Percentiles rank a stretch among this genome's conserved stretches.
Conservation (phyloP, 2,797 vertebrate genomes). For the Dermochelys coriacea region DNA sequence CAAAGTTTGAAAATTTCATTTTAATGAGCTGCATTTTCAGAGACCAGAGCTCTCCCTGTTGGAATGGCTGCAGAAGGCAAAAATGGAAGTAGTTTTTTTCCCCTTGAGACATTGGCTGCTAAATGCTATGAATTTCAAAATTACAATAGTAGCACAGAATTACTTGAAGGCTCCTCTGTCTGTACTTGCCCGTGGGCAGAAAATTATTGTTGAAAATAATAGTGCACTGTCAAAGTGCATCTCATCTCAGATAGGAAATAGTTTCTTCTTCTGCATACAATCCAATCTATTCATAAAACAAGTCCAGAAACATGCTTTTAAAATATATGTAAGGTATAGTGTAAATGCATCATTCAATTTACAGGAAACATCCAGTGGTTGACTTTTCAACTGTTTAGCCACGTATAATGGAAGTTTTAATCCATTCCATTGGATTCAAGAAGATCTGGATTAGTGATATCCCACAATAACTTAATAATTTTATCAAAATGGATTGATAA, state of each 20-base stretch:
- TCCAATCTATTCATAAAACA: not conserved
- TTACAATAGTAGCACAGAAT: constrained; percentile 37
- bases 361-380: not conserved
- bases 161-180: constrained; percentile 6
- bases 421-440: not conserved
- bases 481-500: not conserved
- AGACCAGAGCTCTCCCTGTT: constrained; percentile 43
- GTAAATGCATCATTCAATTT: not conserved
- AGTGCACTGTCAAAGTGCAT: not conserved
- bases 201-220: constrained; percentile 30
- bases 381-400: not conserved
- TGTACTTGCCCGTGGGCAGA: constrained; percentile 49
- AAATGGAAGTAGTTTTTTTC: constrained; percentile 62
- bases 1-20: constrained; percentile 64
- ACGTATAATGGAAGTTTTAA: not conserved
- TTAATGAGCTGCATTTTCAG: constrained; percentile 61
- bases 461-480: not conserved
- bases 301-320: not conserved
- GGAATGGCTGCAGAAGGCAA: constrained; percentile 62
- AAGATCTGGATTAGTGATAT: not conserved
- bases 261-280: not conserved
- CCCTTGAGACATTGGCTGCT: constrained; percentile 59
- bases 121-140: constrained; percentile 57
- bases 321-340: not conserved
- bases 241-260: not conserved